Evolutionary conservation across 2,113 vertebrate species (phyloP).

Genomic region (Crotalus helleri): DNA sequence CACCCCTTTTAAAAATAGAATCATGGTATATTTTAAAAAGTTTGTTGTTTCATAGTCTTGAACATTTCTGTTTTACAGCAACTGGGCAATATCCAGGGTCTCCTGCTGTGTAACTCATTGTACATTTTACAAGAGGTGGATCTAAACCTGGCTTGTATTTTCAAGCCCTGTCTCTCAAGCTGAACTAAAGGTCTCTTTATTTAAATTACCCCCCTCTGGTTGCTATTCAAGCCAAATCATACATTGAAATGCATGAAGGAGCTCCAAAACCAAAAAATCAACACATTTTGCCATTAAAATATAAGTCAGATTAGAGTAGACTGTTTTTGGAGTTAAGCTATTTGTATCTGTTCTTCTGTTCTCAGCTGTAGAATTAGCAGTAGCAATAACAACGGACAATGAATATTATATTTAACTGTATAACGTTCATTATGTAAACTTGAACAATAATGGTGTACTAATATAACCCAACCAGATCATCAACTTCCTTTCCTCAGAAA

Average conservation of each 20-base stretch:
- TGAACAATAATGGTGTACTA: neutral
- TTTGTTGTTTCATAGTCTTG: neutral
- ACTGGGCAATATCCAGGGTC: neutral
- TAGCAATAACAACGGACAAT: neutral
- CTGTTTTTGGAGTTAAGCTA: neutral
- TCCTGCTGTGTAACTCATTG: neutral
- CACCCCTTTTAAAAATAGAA: neutral
- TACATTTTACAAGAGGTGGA: neutral
- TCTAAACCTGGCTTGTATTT: neutral
- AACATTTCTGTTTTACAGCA: neutral
- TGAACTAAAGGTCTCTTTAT: neutral
- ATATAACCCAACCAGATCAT: neutral
- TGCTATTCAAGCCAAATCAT: neutral
- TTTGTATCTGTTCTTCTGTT: neutral
- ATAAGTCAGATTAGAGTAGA: neutral
- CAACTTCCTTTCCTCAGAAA: neutral
- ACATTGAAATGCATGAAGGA: neutral
- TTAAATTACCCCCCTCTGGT: neutral
- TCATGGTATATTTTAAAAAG: neutral
- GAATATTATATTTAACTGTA: neutral
- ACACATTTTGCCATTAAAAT: neutral
- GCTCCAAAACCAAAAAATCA: neutral
- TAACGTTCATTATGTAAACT: neutral
- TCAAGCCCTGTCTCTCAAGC: neutral
- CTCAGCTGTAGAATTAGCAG: neutral